phyloP scores from a whole-genome alignment of 2,888 invertebrate genomes.

The Cancer borealis region DNA sequence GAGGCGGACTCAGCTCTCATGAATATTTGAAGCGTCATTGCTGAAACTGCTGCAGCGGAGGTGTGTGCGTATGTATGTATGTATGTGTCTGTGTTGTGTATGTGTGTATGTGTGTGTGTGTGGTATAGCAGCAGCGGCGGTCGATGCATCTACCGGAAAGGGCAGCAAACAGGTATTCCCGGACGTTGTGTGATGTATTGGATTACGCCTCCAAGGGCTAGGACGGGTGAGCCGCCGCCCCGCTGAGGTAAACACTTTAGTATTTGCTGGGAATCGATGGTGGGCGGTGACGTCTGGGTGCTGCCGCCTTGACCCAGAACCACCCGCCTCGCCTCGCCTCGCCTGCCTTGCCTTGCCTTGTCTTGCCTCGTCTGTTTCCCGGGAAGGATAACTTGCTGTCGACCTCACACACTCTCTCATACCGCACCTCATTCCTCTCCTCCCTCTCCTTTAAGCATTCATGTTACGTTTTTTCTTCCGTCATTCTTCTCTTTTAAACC shows the following conservation, averaged over 20 bases:
- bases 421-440: constrained; percentile 15
- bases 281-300: constrained; percentile 5
- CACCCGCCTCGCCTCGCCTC: background rate
- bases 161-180: constrained; percentile 24
- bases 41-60: constrained; percentile 48
- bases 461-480: background rate
- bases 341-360: background rate
- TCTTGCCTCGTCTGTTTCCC: background rate
- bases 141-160: background rate
- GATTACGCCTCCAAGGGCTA: background rate
- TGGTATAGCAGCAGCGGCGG: background rate
- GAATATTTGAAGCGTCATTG: constrained; percentile 64
- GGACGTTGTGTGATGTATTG: background rate
- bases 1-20: constrained; percentile 45
- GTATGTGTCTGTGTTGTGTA: background rate
- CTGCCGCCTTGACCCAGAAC: constrained; percentile 18
- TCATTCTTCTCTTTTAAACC: background rate
- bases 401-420: background rate
- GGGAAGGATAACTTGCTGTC: background rate
- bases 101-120: constrained; percentile 27
- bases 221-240: constrained; percentile 24
- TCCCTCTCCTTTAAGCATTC: background rate
- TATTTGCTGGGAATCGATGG: constrained; percentile 35
- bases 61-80: background rate
- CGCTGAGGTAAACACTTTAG: background rate